Evolutionary conservation across 1,140 invertebrate genomes (phyloP).

Genomic region (Dolichoris vasculosae): DNA sequence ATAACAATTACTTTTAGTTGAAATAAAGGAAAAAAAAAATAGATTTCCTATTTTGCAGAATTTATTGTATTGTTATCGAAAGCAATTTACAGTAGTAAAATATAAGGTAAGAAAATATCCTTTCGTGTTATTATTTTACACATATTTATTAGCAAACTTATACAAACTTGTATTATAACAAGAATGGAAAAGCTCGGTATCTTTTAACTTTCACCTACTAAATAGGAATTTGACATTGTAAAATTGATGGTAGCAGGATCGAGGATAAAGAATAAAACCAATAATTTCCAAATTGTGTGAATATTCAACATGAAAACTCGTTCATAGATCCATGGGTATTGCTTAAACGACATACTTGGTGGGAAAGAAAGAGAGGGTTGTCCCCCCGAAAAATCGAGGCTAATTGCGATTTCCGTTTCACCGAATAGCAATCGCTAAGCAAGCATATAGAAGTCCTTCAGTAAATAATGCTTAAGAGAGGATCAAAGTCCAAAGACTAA

Average conservation of each 20-base stretch:
- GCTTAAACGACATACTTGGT: constrained; percentile 39
- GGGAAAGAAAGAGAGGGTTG: constrained; percentile 33
- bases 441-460: constrained; percentile 46
- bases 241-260: constrained; percentile 24
- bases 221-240: not conserved
- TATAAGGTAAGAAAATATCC: too few species aligned
- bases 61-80: too few species aligned
- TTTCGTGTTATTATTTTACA: too few species aligned
- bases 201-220: too few species aligned
- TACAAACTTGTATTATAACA: too few species aligned
- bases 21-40: too few species aligned
- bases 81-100: too few species aligned
- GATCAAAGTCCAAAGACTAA: constrained; percentile 22
- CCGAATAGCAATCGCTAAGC: constrained; percentile 37
- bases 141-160: too few species aligned
- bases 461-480: constrained; percentile 27
- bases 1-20: too few species aligned
- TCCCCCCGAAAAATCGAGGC: constrained; percentile 37
- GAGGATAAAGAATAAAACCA: not conserved
- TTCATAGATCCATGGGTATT: constrained; percentile 52
- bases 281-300: constrained; percentile 18
- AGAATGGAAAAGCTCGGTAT: too few species aligned
- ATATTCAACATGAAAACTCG: not conserved
- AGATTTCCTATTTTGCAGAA: too few species aligned
- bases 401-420: constrained; percentile 53